These are phyloP conservation scores for Criorhina ranunculi DNA, from an alignment of 2,888 invertebrate genomes.

Conservation along the genomic window DNA sequence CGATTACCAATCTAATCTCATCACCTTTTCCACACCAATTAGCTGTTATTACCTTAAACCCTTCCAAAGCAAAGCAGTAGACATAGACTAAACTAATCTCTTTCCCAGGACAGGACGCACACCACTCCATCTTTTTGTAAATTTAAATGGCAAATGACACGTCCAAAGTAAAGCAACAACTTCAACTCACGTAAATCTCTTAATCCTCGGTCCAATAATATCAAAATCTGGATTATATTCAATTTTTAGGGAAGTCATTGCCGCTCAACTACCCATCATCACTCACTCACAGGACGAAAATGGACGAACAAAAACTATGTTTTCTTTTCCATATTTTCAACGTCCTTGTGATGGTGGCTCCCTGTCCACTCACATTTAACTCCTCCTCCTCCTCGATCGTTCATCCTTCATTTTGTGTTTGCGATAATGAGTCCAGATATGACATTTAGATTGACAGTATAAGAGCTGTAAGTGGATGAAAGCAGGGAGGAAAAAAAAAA, in stretches of 20 bases:
- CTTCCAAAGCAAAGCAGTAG: too few species aligned
- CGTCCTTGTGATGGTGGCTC: constrained; percentile 12
- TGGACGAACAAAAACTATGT: constrained; percentile 15
- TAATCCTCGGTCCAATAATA: constrained; percentile 39
- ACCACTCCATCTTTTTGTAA: not conserved
- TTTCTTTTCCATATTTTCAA: constrained; percentile 27
- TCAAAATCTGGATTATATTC: constrained; percentile 64
- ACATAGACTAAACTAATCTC: too few species aligned
- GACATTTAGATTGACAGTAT: constrained; percentile 73
- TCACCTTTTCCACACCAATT: too few species aligned
- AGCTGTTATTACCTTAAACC: too few species aligned
- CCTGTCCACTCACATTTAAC: not conserved
- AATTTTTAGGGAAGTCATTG: constrained; percentile 57
- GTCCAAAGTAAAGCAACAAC: not conserved
- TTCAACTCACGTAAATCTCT: not conserved
- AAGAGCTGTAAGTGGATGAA: constrained; percentile 64
- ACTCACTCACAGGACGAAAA: constrained; percentile 46
- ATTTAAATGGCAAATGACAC: not conserved
- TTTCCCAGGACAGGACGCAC: too few species aligned
- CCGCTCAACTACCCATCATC: constrained; percentile 65
- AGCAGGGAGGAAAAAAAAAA: constrained; percentile 2
- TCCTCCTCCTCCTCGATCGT: not conserved
- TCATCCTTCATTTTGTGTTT: constrained; percentile 65
- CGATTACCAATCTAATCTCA: too few species aligned
- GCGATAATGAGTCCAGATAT: constrained; percentile 73